Base-by-base conservation (phyloP, 2,888 invertebrate species). In the Morpho achilles region DNA sequence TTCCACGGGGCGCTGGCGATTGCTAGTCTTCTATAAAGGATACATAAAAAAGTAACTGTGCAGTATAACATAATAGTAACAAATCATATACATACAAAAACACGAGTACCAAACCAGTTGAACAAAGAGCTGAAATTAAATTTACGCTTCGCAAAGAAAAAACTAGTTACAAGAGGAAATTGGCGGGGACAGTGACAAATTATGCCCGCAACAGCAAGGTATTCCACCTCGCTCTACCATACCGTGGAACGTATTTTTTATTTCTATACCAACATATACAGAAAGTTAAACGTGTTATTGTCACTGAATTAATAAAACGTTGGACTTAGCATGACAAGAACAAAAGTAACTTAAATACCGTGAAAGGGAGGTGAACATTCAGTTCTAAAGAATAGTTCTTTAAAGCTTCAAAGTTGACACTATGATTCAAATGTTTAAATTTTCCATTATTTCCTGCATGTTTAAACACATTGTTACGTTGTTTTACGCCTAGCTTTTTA, bases 151-250 rank as follows among this genome's bases (percentile, higher is more conserved):
- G 82, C 79, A 84, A 86, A 84, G 85, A 89, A 87, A 89, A 87
- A 89, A 87, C 87, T 88, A 87, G 86, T 88, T 88, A 86, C 87
- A 81, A 81, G 83, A 78, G 85, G 83, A 89, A 89, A 89, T 88
- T 89, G 87, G 82, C 79, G 82, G 79, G 80, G 89, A 89, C 89
- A 87, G 82, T 88, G 89, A 89, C 84, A 88, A 88, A 89, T 87
- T 82, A 87, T 81, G 76, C 81, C 80, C 80, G 74, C 82, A 77
- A 83, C 81, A 84, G 80, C 75, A 77, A 75, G 70, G 62, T 77
- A 68, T 69, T 68, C 63, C 61, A 59, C 74, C 79, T 70, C 74
- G 48, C 68, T 85, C 75, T 72, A 70, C 67, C 79, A 63, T 63
- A 70, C 68, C 62, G 60, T 59, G 61, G 53, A 62, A 60, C 65